Base-by-base conservation (phyloP, 2,888 invertebrate species). In the Eretmocerus hayati region DNA sequence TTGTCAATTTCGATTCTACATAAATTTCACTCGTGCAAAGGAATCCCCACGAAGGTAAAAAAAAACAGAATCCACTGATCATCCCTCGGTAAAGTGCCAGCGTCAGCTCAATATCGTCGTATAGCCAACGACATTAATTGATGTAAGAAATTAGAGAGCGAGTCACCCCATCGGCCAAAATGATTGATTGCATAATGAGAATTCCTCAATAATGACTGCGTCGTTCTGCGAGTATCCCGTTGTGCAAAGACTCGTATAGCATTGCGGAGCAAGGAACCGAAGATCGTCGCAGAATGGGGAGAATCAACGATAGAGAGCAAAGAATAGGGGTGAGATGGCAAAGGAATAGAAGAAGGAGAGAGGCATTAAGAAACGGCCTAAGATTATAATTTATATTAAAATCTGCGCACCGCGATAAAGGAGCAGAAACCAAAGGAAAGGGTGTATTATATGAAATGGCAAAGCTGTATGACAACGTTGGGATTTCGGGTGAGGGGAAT, bases 301-400 rank as follows among this genome's bases (percentile, higher is more conserved):
- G 26, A 6, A 26, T 26, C 11, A 26, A 18, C 15, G 42, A 4
- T 8, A 33, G 42, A 22, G 31, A 20, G 19, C 13, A 15, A 9
- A 23, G 23, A 30, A 39, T 15, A 39, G 53, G 8, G 30, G 6
- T n/a, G n/a, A n/a, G 26, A 6, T 26, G 26, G 26, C 26, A 26
- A 9, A 26, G 26, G 11, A 26, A 9, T 45, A 46, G 56, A 48
- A 43, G 56, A 46, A 47, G 56, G 56, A 56, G 61, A 61, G 56
- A 61, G 65, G 64, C 68, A 70, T 68, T 69, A 69, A 69, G 68
- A 66, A 69, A 70, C 60, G 66, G 67, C 67, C 66, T 67, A 66
- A 69, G 69, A 69, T 70, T 69, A 68, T 70, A 70, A 70, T 70
- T 70, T 69, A 70, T 70, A 70, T 69, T 69, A 69, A 69, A 70